Percentiles rank a stretch among this genome's conserved stretches.
phyloP scores from a whole-genome alignment of 2,113 vertebrate genomes.

The Stegastes partitus region DNA sequence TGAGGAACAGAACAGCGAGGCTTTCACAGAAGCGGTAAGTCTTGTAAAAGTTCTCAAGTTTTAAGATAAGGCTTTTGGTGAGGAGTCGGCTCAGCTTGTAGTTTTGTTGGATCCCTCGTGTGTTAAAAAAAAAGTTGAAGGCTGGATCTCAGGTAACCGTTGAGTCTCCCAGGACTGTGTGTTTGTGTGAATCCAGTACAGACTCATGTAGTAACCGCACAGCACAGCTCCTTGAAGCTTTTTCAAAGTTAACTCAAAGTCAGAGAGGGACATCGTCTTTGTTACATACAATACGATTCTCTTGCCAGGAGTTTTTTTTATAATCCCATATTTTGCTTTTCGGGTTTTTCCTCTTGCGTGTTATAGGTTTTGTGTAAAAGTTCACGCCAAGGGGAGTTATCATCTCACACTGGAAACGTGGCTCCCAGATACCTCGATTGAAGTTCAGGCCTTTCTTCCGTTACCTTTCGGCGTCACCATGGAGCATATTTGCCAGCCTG shows the following conservation, averaged over 20 bases:
- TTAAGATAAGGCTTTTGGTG: constrained; percentile 9
- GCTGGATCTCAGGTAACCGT: constrained; percentile 3
- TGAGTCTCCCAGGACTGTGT: constrained; percentile 30
- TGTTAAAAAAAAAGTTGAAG: constrained; percentile 9
- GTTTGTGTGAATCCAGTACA: constrained; percentile 17
- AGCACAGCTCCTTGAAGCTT: neutral
- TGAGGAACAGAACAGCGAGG: constrained; percentile 96
- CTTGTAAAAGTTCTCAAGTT: constrained; percentile 15
- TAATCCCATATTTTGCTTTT: too few relatives aligned
- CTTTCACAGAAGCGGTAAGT: constrained; percentile 97
- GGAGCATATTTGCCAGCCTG: too few relatives aligned
- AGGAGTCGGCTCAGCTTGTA: constrained; percentile 10
- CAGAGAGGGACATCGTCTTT: neutral
- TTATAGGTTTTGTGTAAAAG: too few relatives aligned
- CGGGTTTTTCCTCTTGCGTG: too few relatives aligned
- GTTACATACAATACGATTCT: too few relatives aligned
- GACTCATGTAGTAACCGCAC: neutral
- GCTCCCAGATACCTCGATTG: too few relatives aligned
- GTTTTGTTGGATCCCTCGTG: constrained; percentile 38
- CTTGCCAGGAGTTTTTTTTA: too few relatives aligned
- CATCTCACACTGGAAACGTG: too few relatives aligned
- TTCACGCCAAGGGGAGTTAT: too few relatives aligned
- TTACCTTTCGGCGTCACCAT: too few relatives aligned
- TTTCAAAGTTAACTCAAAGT: constrained; percentile 15
- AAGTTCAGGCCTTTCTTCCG: too few relatives aligned